Base-by-base conservation (phyloP, 1,140 invertebrate species). In the Drosophila fuyamai region DNA sequence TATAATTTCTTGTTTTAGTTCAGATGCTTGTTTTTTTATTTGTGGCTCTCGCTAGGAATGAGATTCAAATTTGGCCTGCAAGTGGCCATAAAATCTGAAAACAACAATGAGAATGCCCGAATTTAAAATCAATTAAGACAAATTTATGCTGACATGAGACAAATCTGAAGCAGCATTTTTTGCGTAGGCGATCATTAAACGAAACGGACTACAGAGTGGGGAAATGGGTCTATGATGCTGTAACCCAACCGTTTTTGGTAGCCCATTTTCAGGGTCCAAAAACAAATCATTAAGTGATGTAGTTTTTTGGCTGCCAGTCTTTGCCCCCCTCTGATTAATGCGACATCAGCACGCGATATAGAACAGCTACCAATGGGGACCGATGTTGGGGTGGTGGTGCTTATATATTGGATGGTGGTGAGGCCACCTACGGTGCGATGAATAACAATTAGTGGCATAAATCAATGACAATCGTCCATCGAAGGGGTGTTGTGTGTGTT, bases 101-200 rank as follows among this genome's bases (percentile, higher is more conserved):
- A 58, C 65, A 72, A 72, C 68, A 72, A 72, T 43, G 29, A 41
- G 65, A 71, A 84, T 85, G 77, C 38, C 81, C 72, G 86, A 83
- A 88, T 83, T 86, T 83, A 88, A 86, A 86, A 86, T 86, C 82
- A 86, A 86, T 86, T 80, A 86, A 89, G 72, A 75, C 84, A 86
- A 86, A 89, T 86, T 83, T 86, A 86, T 86, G 80, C 84, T 89
- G 83, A 88, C 83, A 83, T 83, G 70, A 88, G 82, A 86, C 83
- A 88, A 79, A 86, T 83, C 76, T 73, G 50, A 88, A 67, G 51
- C 79, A 76, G 72, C 29, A 41, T 46, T 79, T 57, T 75, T 70
- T 79, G 79, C 84, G 83, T 86, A 80, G 83, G 83, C 83, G 82
- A 77, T 76, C 41, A 81, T 76, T 79, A 82, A 82, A 81, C 66